Evolutionary conservation across 2,797 vertebrate species (phyloP).

Genomic region (Coranthus polyacanthus): DNA sequence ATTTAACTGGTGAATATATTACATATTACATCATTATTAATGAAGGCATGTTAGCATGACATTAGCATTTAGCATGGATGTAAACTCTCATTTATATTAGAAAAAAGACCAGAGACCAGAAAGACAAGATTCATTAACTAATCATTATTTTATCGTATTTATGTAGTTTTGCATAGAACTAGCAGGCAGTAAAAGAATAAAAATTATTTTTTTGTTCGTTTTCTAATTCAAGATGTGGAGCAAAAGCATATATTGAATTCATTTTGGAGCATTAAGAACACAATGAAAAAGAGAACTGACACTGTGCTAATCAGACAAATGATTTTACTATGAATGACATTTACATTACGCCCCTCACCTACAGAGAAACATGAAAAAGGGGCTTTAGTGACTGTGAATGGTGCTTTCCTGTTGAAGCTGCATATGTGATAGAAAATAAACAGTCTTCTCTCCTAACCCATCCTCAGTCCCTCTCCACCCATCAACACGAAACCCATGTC

Average conservation of each 20-base stretch:
- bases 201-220: too few species aligned
- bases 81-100: too few species aligned
- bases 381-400: too few species aligned
- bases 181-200: neutral
- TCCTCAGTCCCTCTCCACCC: conserved; percentile 39
- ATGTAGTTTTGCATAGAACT: neutral
- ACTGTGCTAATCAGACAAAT: conserved; percentile 5
- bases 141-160: neutral
- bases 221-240: neutral
- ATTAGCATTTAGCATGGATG: too few species aligned
- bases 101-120: too few species aligned
- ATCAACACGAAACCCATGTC: conserved; percentile 49
- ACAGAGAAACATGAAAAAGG: too few species aligned
- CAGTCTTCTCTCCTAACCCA: conserved; percentile 16
- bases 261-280: neutral
- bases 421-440: conserved; percentile 14
- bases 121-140: neutral
- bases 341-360: conserved; percentile 22
- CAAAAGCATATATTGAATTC: too few species aligned
- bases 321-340: neutral
- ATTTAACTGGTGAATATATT: too few species aligned
- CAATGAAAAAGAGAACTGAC: conserved; percentile 7
- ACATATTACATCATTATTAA: too few species aligned
- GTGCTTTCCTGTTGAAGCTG: too few species aligned
- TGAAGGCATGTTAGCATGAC: too few species aligned